These are phyloP conservation scores for Oryzias celebensis DNA, from an alignment of 2,113 vertebrate genomes.

Conservation along the genomic window DNA sequence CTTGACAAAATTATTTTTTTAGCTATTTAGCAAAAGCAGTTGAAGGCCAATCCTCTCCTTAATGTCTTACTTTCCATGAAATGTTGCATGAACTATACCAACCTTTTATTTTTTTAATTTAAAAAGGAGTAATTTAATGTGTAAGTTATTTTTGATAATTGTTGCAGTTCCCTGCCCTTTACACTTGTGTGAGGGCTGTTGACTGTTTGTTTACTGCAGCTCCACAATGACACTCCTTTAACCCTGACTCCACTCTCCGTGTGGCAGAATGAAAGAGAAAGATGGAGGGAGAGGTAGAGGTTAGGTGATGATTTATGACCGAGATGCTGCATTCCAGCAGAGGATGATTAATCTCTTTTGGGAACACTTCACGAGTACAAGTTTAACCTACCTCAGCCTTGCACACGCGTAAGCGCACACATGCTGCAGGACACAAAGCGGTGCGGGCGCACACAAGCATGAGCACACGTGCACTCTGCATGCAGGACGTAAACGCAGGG, in stretches of 20 bases:
- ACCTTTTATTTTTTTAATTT: background rate
- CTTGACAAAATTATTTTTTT: conserved; percentile 1
- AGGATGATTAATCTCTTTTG: conserved; percentile 83
- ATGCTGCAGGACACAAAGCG: background rate
- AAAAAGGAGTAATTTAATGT: background rate
- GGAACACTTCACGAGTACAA: conserved; percentile 81
- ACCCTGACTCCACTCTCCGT: conserved; percentile 47
- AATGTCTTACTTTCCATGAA: background rate
- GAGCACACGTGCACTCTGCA: conserved; percentile 21
- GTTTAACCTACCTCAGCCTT: conserved; percentile 82
- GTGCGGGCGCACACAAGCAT: conserved; percentile 28
- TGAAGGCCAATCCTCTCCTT: background rate
- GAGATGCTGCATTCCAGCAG: conserved; percentile 75
- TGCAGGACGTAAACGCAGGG: conserved; percentile 62
- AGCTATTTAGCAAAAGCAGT: background rate
- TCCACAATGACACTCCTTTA: conserved; percentile 62
- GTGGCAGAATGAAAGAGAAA: conserved; percentile 48
- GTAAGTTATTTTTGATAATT: conserved; percentile 41
- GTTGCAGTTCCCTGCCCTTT: conserved; percentile 25
- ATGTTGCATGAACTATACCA: background rate
- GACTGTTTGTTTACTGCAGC: conserved; percentile 62
- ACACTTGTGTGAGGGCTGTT: conserved; percentile 44
- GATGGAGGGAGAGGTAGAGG: conserved; percentile 55
- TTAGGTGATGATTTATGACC: conserved; percentile 82
- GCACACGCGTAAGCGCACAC: conserved; percentile 39